Conservation (phyloP, 2,888 invertebrate genomes). For the Aelia acuminata region DNA sequence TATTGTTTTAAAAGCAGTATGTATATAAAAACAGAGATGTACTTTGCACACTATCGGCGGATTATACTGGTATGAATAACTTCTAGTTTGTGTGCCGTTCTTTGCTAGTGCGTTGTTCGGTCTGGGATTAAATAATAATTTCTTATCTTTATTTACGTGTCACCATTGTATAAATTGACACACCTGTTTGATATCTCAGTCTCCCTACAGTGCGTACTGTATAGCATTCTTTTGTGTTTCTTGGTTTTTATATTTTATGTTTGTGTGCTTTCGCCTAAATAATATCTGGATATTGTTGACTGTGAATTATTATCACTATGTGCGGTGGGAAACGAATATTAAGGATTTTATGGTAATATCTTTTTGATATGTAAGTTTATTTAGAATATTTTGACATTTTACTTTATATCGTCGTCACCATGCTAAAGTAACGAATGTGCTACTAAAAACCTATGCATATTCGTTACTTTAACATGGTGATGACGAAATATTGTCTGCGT, state of each 20-base stretch:
- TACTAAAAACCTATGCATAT: too few species aligned
- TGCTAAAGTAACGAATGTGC: too few species aligned
- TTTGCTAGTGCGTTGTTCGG: not conserved
- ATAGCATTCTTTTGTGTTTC: not conserved
- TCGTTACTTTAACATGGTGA: too few species aligned
- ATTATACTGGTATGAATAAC: not conserved
- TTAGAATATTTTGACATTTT: not conserved
- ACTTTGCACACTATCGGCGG: not conserved
- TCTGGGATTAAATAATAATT: not conserved
- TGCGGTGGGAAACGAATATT: not conserved
- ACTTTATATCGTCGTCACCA: too few species aligned
- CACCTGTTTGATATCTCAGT: not conserved
- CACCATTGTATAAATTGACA: not conserved
- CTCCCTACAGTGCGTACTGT: not conserved
- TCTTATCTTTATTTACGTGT: not conserved
- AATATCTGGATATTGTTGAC: not conserved
- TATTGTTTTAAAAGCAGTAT: not conserved
- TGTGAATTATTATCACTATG: not conserved
- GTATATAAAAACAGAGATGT: not conserved
- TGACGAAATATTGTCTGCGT: too few species aligned
- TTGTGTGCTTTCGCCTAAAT: not conserved
- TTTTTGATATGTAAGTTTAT: not conserved
- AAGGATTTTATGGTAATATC: conserved; percentile 2
- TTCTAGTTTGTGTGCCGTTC: not conserved
- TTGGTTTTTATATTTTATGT: too few species aligned